Evolutionary conservation across 2,888 invertebrate genomes (phyloP).

Genomic region (Tenthredo livida): DNA sequence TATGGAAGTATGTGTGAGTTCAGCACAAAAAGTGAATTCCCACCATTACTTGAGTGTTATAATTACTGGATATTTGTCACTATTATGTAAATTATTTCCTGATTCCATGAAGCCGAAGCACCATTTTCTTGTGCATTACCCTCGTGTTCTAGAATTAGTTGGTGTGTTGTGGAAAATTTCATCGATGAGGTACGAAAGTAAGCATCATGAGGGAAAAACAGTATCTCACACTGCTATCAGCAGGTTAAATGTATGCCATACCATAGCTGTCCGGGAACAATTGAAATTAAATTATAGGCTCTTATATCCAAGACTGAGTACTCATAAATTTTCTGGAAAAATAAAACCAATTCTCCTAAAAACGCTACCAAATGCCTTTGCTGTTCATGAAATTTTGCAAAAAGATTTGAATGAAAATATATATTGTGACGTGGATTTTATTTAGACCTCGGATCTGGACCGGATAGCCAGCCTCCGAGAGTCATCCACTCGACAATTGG

Average conservation of each 20-base stretch:
- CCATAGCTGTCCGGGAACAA: constrained; percentile 9
- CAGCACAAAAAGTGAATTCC: constrained; percentile 5
- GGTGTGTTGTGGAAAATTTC: constrained; percentile 9
- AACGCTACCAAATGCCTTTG: constrained; percentile 9
- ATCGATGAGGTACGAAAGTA: neutral
- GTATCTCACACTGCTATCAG: neutral
- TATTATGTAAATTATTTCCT: constrained; percentile 5
- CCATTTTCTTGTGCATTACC: neutral
- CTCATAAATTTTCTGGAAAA: neutral
- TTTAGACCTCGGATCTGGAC: no score
- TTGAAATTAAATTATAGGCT: neutral
- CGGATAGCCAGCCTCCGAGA: no score
- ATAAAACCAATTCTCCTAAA: neutral
- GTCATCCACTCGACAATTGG: no score
- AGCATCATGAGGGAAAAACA: neutral
- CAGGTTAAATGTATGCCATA: constrained; percentile 1
- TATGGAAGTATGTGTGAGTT: neutral
- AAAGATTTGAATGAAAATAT: neutral
- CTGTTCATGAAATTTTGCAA: neutral
- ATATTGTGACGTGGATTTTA: no score
- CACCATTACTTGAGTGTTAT: neutral
- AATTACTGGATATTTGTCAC: neutral
- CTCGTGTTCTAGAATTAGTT: neutral
- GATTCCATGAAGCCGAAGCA: neutral
- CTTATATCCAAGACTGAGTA: neutral